Evolutionary conservation across 92 coral and sea anemone genomes (phyloP), one percentile per base, ranked within the genome.

Genomic region (Diadumene lineata): DNA sequence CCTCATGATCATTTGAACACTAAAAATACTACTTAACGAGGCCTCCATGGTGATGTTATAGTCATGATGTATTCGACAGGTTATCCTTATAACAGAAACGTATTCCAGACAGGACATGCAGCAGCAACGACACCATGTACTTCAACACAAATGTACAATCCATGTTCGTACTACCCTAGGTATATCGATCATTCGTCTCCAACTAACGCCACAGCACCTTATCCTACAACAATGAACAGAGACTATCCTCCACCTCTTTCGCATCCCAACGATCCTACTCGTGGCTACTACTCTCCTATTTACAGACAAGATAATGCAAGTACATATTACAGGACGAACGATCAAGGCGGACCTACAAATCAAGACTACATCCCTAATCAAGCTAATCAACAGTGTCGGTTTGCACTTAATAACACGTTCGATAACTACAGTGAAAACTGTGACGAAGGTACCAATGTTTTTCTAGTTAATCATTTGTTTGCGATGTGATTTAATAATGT

Each of bases 161-260:
- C 80, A 25, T 68, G 63, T 38, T 69, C 76, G 32, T 79, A 79
- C 55, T 61, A 32, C 28, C 84, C 81, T 43, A 43, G 74, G 58
- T 64, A 60, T 70, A 43, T 51, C 19, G 27, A 50, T 44, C 77
- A 64, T 48, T 69, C 66, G n/a, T 22, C 68, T 27, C 63, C 74
- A 68, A 48, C 72, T 34, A 76, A 44, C 30, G 30, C 65, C 34
- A n/a, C 82, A 51, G 23, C 34, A 33, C 70, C 64, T 6, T 56
- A 69, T 56, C 62, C 81, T 32, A 57, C 66, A 46, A 43, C 77
- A 50, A 18, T 51, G 30, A 60, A 56, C n/a, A 19, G 61, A 27
- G 31, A 56, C 26, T 85, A 85, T 72, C 89, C 89, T 50, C 89
- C 89, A 26, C 89, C 89, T 31, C 18, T 85, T 25, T 85, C 89